phyloP scores from a whole-genome alignment of 2,797 vertebrate species.

The Telmatherina bonti region DNA sequence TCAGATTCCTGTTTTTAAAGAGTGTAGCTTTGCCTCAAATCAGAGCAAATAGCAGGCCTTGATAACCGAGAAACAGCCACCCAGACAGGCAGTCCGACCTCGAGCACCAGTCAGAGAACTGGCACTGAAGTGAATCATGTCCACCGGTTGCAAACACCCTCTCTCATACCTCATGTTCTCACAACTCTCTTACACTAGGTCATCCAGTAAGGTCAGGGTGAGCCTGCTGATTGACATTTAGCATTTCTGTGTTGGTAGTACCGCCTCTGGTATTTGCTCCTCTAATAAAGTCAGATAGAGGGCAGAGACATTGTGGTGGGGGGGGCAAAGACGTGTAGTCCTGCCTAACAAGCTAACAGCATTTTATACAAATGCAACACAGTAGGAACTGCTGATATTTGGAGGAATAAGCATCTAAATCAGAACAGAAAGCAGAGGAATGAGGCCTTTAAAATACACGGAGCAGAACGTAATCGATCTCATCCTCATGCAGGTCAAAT shows the following conservation, averaged over 20 bases:
- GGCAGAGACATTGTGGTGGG: slow-evolving; percentile 35
- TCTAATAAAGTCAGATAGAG: slow-evolving; percentile 69
- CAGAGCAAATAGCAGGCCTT: not conserved
- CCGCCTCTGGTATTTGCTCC: slow-evolving; percentile 65
- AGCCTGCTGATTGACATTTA: slow-evolving; percentile 68
- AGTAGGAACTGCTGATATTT: slow-evolving; percentile 3
- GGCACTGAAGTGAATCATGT: slow-evolving; percentile 25
- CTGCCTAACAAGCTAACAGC: slow-evolving; percentile 43
- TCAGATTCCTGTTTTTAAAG: not conserved
- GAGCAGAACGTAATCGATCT: slow-evolving; percentile 33
- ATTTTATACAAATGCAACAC: slow-evolving; percentile 21
- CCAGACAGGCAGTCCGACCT: slow-evolving; percentile 30
- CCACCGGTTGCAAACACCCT: slow-evolving; percentile 11
- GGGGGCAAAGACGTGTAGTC: slow-evolving; percentile 38
- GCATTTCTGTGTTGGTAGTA: slow-evolving; percentile 67
- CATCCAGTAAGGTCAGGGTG: slow-evolving; percentile 53
- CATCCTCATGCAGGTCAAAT: slow-evolving; percentile 13
- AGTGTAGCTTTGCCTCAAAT: not conserved
- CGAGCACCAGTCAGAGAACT: slow-evolving; percentile 27
- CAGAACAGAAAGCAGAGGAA: not conserved
- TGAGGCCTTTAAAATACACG: not conserved
- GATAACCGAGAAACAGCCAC: slow-evolving; percentile 7
- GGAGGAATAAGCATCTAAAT: not conserved
- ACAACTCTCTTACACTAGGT: not conserved
- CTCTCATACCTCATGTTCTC: slow-evolving; percentile 47